Base-by-base conservation (phyloP, 2,888 invertebrate genomes). In the Chironomus tentans region DNA sequence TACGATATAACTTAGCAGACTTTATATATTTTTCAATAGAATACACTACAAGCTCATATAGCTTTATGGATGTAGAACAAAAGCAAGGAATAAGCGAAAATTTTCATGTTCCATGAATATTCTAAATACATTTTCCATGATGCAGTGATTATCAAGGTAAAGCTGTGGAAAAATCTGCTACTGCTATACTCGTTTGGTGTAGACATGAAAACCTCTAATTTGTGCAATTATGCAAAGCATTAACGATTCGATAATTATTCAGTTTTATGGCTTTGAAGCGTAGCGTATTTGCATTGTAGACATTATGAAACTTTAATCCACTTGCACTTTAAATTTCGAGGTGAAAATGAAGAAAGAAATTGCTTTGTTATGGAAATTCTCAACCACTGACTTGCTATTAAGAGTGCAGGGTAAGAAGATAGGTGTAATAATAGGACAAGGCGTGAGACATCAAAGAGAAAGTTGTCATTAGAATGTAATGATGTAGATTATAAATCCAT, bases 161-260 rank as follows among this genome's bases (percentile, higher is more conserved):
- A 65, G 38, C 38, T 65, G 65, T 65, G 21, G 65, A 65, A 65
- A 65, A 65, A 65, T 18, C 65, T 24, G 12, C 22, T 65, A 12
- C 65, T 24, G 22, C 62, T 62, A 22, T 22, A 10, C 24, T 24
- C 7, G 38, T 10, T 38, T 38, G 38, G n/a, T 46, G 68, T 18
- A 68, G 68, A 68, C 28, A 68, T 46, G 46, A 68, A 68, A 68
- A 68, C 68, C 68, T 68, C 68, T 68, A 68, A 68, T 68, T 68
- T 68, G 68, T 10, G 68, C 46, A 68, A 68, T 68, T 68, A 68
- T 68, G 38, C 65, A 21, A 28, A 68, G 68, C 68, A 68, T 68
- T 68, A 68, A 68, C 38, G 68, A 68, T 46, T 68, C 68, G 68
- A 68, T 68, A 68, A 68, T 68, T 68, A 68, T 68, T 65, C 65